phyloP scores from a whole-genome alignment of 1,140 invertebrate genomes.

The Pseudachorutes palmiensis region DNA sequence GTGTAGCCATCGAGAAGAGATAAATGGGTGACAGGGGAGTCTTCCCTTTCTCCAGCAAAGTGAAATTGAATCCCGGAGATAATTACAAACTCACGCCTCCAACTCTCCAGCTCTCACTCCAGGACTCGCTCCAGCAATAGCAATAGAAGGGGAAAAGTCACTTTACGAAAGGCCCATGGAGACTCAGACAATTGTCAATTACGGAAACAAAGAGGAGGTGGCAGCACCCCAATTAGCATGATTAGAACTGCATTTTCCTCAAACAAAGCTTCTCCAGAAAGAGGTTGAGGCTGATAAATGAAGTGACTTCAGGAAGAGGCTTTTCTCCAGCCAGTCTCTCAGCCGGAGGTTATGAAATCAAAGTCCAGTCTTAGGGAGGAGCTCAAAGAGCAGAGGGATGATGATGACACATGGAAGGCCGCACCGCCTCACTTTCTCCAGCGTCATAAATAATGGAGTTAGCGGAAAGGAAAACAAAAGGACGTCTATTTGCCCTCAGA shows the following conservation, averaged over 20 bases:
- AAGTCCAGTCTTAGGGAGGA: not conserved
- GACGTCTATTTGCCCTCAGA: too few relatives aligned
- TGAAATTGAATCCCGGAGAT: not conserved
- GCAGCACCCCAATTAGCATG: not conserved
- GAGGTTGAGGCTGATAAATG: not conserved
- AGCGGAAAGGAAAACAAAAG: too few relatives aligned
- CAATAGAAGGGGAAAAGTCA: too few relatives aligned
- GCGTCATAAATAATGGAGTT: not conserved
- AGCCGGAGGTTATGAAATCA: not conserved
- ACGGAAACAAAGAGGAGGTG: too few relatives aligned
- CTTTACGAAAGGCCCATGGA: too few relatives aligned
- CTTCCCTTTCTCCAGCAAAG: slow-evolving; percentile 10
- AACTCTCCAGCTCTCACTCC: too few relatives aligned
- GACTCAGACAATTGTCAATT: too few relatives aligned
- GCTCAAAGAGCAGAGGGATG: not conserved
- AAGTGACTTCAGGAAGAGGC: not conserved
- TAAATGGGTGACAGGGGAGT: slow-evolving; percentile 37
- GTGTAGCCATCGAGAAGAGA: slow-evolving; percentile 38
- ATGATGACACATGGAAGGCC: not conserved
- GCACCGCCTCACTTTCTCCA: not conserved
- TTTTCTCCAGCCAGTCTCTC: not conserved
- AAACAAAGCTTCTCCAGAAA: not conserved
- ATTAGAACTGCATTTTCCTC: not conserved
- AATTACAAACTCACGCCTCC: not conserved
- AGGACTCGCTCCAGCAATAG: too few relatives aligned